Percentiles rank a stretch among this genome's conserved stretches.
These are phyloP conservation scores for Drosophila athabasca DNA, from an alignment of 1,140 invertebrate genomes.

Conservation along the genomic window DNA sequence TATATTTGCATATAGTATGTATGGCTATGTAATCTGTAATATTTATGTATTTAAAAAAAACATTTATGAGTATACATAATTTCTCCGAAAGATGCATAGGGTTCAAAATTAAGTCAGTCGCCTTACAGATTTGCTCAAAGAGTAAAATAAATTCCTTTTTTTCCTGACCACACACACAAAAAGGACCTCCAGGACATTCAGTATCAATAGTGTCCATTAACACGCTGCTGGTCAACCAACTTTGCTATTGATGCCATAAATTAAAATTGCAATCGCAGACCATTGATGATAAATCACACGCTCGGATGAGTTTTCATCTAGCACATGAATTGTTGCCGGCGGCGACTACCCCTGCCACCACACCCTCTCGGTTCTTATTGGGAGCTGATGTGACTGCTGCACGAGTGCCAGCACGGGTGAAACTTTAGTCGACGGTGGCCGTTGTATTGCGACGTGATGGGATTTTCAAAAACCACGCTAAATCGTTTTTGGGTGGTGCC, in stretches of 20 bases:
- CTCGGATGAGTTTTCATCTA: slow-evolving; percentile 62
- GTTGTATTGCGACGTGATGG: slow-evolving; percentile 61
- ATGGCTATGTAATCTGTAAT: too few relatives aligned
- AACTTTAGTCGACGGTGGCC: slow-evolving; percentile 22
- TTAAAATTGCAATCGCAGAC: slow-evolving; percentile 65
- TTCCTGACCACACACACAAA: neutral
- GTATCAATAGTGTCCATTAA: slow-evolving; percentile 64
- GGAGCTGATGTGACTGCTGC: slow-evolving; percentile 22
- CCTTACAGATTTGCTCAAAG: neutral
- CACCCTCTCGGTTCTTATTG: neutral
- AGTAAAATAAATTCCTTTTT: neutral
- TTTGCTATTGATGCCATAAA: slow-evolving; percentile 63
- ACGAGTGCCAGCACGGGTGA: slow-evolving; percentile 13
- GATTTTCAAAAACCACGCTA: slow-evolving; percentile 64
- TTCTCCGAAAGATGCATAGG: neutral
- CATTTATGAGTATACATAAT: too few relatives aligned
- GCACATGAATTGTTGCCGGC: slow-evolving; percentile 61
- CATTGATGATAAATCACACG: slow-evolving; percentile 66
- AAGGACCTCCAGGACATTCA: slow-evolving; percentile 26
- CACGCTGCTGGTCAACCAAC: slow-evolving; percentile 56
- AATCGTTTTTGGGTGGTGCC: slow-evolving; percentile 59
- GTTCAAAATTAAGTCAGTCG: neutral
- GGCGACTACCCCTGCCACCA: slow-evolving; percentile 28
- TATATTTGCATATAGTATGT: too few relatives aligned
- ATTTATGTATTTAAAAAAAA: too few relatives aligned